A percentile compares a stretch with the other conserved stretches of the same genome.
Conservation (phyloP, 2,888 invertebrate genomes). For the Copidosoma aretas region DNA sequence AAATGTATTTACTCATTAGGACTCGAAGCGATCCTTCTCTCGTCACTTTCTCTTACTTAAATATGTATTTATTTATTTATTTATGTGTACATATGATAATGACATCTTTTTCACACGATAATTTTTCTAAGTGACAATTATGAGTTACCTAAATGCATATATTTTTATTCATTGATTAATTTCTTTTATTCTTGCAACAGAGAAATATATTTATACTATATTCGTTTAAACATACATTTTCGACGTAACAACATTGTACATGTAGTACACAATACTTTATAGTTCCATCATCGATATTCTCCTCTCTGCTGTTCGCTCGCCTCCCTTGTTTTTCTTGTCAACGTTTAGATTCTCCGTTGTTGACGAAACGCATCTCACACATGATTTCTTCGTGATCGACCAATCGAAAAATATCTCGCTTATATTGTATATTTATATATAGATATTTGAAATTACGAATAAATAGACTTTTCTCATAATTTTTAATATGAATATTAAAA, state of each 20-base stretch:
- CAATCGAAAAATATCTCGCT: not conserved
- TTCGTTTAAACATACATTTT: not conserved
- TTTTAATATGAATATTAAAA: not conserved
- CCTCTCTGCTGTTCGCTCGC: not conserved
- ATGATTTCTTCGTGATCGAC: not conserved
- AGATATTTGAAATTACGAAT: conserved; percentile 1
- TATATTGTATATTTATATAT: not conserved
- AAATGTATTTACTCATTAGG: too few species aligned
- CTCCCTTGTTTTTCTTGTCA: too few species aligned
- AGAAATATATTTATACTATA: conserved; percentile 1
- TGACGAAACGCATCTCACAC: too few species aligned
- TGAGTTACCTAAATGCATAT: not conserved
- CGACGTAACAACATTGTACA: conserved; percentile 2
- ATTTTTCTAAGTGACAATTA: not conserved
- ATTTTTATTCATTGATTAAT: not conserved
- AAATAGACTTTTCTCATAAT: not conserved
- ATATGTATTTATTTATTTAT: too few species aligned
- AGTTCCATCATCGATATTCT: not conserved
- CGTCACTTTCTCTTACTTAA: not conserved
- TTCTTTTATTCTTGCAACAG: not conserved
- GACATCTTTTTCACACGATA: not conserved
- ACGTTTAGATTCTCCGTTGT: too few species aligned
- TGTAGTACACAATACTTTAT: not conserved
- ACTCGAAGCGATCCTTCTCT: not conserved
- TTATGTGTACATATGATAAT: not conserved